Percentiles rank a stretch among this genome's conserved stretches.
Evolutionary conservation across 92 coral and sea anemone genomes (phyloP).

Genomic region (Galaxea fascicularis): DNA sequence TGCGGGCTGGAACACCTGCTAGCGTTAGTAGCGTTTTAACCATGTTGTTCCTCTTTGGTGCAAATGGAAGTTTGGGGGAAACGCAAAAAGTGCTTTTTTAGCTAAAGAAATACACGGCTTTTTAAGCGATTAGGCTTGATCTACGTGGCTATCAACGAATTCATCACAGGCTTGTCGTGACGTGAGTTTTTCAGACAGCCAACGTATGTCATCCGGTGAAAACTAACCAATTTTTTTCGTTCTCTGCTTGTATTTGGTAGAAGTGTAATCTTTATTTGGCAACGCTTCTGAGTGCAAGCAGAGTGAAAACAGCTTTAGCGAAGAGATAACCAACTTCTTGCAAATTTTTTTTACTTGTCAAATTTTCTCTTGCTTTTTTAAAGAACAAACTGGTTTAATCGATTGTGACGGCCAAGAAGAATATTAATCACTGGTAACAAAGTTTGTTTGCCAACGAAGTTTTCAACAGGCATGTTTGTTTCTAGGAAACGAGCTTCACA

Average conservation of each 20-base stretch:
- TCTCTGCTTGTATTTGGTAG: not conserved
- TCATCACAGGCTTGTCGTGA: not conserved
- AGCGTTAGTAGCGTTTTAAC: not conserved
- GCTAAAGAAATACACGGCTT: too few species aligned
- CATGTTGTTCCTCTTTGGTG: not conserved
- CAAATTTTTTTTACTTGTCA: not conserved
- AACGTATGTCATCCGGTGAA: too few species aligned
- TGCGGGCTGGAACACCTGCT: conserved; percentile 74
- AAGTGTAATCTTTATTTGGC: not conserved
- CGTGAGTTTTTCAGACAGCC: not conserved
- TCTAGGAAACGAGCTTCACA: conserved; percentile 13
- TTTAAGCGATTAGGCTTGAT: not conserved
- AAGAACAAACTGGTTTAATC: not conserved
- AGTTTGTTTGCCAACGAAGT: conserved; percentile 19
- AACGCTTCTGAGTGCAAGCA: not conserved
- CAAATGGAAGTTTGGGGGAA: not conserved
- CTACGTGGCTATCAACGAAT: not conserved
- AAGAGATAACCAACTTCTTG: not conserved
- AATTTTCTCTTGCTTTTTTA: not conserved
- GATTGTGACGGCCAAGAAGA: not conserved
- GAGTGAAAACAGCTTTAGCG: not conserved
- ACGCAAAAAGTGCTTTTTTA: not conserved
- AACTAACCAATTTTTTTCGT: too few species aligned
- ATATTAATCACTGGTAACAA: not conserved
- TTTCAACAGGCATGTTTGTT: conserved; percentile 17